Evolutionary conservation across 2,797 vertebrate species (phyloP).

Genomic region (Rhabdomys pumilio): DNA sequence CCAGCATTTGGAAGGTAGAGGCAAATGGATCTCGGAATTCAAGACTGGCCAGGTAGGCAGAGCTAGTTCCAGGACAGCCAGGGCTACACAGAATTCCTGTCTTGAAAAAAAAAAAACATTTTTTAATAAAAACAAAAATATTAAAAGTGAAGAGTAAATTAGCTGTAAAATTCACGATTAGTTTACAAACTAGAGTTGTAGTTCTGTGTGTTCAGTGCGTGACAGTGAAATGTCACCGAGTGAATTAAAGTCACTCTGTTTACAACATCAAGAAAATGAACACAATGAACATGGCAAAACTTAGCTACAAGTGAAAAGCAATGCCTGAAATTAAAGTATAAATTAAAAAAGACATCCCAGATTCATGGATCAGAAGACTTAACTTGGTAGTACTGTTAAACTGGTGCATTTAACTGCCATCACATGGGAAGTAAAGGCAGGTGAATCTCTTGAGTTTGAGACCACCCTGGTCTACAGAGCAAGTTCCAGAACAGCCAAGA

Average conservation of each 20-base stretch:
- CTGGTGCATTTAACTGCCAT: background rate
- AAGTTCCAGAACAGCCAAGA: background rate
- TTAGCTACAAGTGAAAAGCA: conserved; percentile 2
- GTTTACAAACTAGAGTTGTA: background rate
- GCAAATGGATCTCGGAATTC: background rate
- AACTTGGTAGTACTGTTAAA: background rate
- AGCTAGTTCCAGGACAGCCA: background rate
- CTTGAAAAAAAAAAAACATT: background rate
- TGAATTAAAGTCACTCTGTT: conserved; percentile 18
- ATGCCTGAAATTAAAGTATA: conserved; percentile 8
- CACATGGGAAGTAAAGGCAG: background rate
- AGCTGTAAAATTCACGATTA: background rate
- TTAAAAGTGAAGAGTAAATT: conserved; percentile 51
- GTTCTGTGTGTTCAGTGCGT: background rate
- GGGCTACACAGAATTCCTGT: background rate
- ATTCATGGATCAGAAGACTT: conserved; percentile 40
- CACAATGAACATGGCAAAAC: conserved; percentile 18
- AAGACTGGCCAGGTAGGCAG: background rate
- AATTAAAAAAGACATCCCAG: conserved; percentile 10
- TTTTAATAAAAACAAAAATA: background rate
- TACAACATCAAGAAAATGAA: conserved; percentile 28
- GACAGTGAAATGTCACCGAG: conserved; percentile 33
- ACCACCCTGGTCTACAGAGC: background rate
- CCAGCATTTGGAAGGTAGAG: background rate
- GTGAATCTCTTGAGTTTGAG: background rate